These are phyloP conservation scores for Bimastos eiseni DNA, from an alignment of 2,888 invertebrate genomes.

Conservation along the genomic window DNA sequence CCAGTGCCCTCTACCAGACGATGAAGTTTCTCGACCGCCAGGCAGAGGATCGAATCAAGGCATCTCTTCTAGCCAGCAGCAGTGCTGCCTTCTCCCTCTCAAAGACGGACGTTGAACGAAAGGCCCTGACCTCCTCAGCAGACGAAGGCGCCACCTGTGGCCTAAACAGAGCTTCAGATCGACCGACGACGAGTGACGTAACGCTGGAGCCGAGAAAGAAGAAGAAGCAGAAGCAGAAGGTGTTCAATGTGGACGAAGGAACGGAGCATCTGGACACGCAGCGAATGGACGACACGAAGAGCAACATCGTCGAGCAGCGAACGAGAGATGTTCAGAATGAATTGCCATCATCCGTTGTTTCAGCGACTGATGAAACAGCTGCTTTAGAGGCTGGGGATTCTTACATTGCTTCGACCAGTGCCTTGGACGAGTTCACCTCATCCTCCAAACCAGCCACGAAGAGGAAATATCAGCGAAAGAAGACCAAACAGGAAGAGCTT, in stretches of 20 bases:
- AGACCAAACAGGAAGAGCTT: neutral
- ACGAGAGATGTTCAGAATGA: neutral
- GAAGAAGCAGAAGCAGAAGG: conserved; percentile 15
- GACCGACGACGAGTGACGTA: neutral
- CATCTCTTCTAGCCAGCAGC: neutral
- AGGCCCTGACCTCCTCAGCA: neutral
- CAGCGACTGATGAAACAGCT: neutral
- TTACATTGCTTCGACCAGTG: neutral
- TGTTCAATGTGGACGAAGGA: neutral
- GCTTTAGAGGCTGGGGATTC: neutral
- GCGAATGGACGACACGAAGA: neutral
- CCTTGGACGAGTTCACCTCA: neutral
- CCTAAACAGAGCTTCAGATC: neutral
- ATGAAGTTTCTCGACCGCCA: conserved; percentile 17
- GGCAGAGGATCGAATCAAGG: neutral
- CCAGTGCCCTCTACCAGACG: conserved; percentile 20
- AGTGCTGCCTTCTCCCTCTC: neutral
- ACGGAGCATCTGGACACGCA: neutral
- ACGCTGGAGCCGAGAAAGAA: neutral
- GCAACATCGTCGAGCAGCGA: neutral
- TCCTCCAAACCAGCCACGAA: neutral
- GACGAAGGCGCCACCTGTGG: neutral
- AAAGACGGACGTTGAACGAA: neutral
- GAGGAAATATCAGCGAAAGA: conserved; percentile 24
- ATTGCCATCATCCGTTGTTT: neutral